Percentiles rank a stretch among this genome's conserved stretches.
These are phyloP conservation scores for Dasysyrphus albostriatus DNA, from an alignment of 2,888 invertebrate species.

Conservation along the genomic window DNA sequence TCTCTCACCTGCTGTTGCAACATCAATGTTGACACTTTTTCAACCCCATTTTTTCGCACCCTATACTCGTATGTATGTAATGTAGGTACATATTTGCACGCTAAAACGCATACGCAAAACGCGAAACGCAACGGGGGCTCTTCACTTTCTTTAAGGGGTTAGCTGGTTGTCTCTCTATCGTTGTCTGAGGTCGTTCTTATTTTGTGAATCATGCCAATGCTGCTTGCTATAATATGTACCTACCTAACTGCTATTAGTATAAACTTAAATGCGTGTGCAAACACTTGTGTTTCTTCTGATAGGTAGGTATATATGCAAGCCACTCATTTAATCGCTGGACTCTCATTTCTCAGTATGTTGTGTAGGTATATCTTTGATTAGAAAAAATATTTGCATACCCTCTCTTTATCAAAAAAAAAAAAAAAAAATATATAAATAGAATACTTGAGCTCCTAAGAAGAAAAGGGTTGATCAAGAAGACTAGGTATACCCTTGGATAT, in stretches of 20 bases:
- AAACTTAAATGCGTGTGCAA: constrained; percentile 45
- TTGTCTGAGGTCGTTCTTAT: constrained; percentile 67
- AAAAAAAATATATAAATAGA: constrained; percentile 59
- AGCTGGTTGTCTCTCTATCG: not conserved
- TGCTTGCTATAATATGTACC: constrained; percentile 15
- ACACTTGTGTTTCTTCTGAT: too few relatives aligned
- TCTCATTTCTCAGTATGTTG: constrained; percentile 3
- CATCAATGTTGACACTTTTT: constrained; percentile 58
- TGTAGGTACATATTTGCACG: not conserved
- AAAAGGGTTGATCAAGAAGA: constrained; percentile 24
- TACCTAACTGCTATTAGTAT: constrained; percentile 6
- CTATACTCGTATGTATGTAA: too few relatives aligned
- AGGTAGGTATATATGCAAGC: constrained; percentile 1
- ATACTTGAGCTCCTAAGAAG: constrained; percentile 45
- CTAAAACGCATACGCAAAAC: constrained; percentile 44
- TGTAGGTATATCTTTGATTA: constrained; percentile 33
- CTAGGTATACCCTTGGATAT: constrained; percentile 54
- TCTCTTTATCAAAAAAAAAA: not conserved
- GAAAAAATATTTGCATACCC: constrained; percentile 56
- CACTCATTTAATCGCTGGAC: not conserved
- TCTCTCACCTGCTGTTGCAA: constrained; percentile 56
- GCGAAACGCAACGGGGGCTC: constrained; percentile 30
- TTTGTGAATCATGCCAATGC: not conserved
- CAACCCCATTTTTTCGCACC: constrained; percentile 65
- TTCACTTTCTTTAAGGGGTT: constrained; percentile 29